Evolutionary conservation across 2,113 vertebrate species (phyloP).

Genomic region (Siniperca knerii): DNA sequence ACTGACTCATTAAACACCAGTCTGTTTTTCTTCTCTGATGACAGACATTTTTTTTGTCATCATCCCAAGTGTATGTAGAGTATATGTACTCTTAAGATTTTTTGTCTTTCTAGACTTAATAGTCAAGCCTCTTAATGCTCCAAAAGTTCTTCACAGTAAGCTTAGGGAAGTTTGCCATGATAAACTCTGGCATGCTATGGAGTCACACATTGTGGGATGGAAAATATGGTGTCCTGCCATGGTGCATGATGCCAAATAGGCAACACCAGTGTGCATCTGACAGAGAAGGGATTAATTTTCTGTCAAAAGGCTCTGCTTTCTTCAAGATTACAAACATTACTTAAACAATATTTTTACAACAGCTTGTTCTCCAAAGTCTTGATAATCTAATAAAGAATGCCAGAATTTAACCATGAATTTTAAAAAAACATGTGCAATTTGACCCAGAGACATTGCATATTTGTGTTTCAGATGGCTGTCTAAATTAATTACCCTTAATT

Average conservation of each 20-base stretch:
- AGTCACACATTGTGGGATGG: conserved; percentile 43
- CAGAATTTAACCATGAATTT: neutral
- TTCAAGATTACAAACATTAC: neutral
- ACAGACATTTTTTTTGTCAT: conserved; percentile 46
- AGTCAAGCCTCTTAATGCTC: neutral
- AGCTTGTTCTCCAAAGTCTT: conserved; percentile 13
- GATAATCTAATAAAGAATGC: neutral
- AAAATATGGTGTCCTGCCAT: conserved; percentile 57
- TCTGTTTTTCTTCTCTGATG: conserved; percentile 40
- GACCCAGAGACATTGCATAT: neutral
- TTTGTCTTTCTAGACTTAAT: conserved; percentile 25
- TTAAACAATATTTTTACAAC: neutral
- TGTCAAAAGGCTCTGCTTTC: neutral
- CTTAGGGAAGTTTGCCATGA: conserved; percentile 20
- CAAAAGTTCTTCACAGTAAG: neutral
- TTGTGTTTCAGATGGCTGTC: conserved; percentile 23
- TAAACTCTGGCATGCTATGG: conserved; percentile 39
- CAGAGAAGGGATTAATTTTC: conserved; percentile 17
- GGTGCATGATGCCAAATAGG: conserved; percentile 38
- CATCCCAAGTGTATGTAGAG: neutral
- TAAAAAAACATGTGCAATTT: conserved; percentile 5
- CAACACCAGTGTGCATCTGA: conserved; percentile 27
- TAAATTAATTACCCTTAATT: neutral
- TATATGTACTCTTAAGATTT: neutral
- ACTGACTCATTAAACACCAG: conserved; percentile 38